These are phyloP conservation scores for Stichodactyla mertensii DNA, from an alignment of 64 coral and sea anemone species.

Conservation along the genomic window DNA sequence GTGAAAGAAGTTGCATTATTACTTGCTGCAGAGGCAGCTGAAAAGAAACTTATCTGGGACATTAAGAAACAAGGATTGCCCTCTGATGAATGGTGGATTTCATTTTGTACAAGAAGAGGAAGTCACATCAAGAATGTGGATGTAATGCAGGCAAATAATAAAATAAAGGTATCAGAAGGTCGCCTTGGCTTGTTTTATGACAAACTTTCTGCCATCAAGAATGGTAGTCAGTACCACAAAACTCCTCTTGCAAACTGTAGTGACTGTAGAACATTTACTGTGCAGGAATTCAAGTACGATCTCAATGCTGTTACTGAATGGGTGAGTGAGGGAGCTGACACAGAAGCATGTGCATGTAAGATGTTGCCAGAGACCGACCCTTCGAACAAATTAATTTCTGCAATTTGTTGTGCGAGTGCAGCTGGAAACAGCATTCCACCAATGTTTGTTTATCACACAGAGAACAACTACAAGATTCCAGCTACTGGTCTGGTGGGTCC, in stretches of 20 bases:
- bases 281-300: slow-evolving; percentile 16
- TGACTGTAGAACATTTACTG: slow-evolving; percentile 1
- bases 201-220: not conserved
- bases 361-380: no score
- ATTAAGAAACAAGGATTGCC: slow-evolving; percentile 3
- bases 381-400: not conserved
- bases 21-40: slow-evolving; percentile 9
- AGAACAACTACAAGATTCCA: slow-evolving; percentile 1
- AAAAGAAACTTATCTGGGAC: not conserved
- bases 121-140: slow-evolving; percentile 2
- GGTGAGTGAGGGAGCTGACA: not conserved
- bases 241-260: not conserved
- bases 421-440: slow-evolving; percentile 17
- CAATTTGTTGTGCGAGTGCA: slow-evolving; percentile 6
- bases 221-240: slow-evolving; percentile 15
- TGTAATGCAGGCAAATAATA: not conserved
- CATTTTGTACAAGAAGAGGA: slow-evolving; percentile 8
- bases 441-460: slow-evolving; percentile 18
- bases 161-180: not conserved
- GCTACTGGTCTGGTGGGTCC: not conserved
- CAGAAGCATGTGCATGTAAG: not conserved
- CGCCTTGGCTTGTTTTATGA: not conserved
- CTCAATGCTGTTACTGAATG: not conserved
- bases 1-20: not conserved
- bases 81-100: slow-evolving; percentile 12